Evolutionary conservation across 2,113 vertebrate genomes (phyloP), one percentile per base, ranked within the genome.

Genomic region (Mystacornis crossleyi): DNA sequence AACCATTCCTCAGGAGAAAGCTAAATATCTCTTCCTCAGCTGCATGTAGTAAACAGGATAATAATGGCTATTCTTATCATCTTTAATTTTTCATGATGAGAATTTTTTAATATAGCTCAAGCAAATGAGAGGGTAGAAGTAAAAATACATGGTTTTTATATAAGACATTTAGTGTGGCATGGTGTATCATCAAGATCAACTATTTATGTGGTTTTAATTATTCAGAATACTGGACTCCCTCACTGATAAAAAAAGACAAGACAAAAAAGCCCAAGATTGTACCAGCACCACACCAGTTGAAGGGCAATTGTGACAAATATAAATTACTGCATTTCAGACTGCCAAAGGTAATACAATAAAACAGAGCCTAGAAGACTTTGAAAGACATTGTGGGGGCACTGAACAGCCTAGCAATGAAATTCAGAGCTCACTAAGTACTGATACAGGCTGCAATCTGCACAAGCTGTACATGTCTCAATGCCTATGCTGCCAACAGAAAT

Each of bases 81-180:
- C 62, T 95, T 96, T 94, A 95, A 95, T 96, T 95, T 97, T 97
- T 96, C 86, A 92, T 96, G 48, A 84, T 1, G 33, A 74, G 48
- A 62, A 12, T 69, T 95, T 94, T 90, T 95, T 81, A 79, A 95
- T 71, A 47, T 73, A n/a, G 50, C 93, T 53, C 48, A 87, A 92
- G 74, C 34, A 90, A 91, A 83, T 75, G 88, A 94, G 88, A 80
- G 23, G 40, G 67, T 51, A 64, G 75, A 90, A 83, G 69, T 81
- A 61, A 94, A 96, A 96, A 42, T 58, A 45, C 24, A 4, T 53
- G 43, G 9, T 10, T 88, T 96, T 95, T 89, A 86, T 40, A 15
- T 74, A 89, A 93, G 87, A 36, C 24, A 13, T 51, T 71, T 29
- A 73, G 55, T 26, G n/a, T 42, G n/a, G 7, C n/a, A 9, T 33